Evolutionary conservation across 2,888 invertebrate genomes (phyloP), one percentile per base, ranked within the genome.

Genomic region (Gortyna flavago): DNA sequence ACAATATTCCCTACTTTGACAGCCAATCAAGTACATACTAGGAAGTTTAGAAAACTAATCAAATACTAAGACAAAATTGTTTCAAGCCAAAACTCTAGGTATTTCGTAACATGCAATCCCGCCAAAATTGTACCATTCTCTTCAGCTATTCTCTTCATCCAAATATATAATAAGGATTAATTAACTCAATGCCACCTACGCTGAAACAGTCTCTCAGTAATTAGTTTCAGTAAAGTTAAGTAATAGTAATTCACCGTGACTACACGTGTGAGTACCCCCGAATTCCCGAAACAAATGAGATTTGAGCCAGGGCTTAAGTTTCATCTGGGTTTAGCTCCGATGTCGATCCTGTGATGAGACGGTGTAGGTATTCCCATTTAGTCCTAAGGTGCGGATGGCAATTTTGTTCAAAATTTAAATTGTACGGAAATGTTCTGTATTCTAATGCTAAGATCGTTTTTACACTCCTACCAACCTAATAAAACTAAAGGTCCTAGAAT

Each of bases 141-240:
- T 25, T 54, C 21, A 61, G 41, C 62, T 66, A 66, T 85, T 77
- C 65, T 72, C 80, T 16, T 69, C 78, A 73, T 77, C 59, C 61
- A 74, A 79, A 86, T 85, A 77, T 80, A 85, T 78, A 77, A 77
- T 77, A 68, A 85, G 73, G 64, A 80, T 80, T 86, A 81, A 88
- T 86, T 84, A 84, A 88, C 72, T 75, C 66, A 75, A 71, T 68
- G 76, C 66, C 32, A 81, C 79, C 81, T 80, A 61, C 75, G 65
- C 72, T 75, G 62, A 69, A 82, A 82, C 74, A 73, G 65, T 71
- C 73, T 68, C 73, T 62, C 80, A 59, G 80, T 87, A 87, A 88
- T 87, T 87, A 87, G 85, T 87, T 87, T 74, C 61, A 80, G 71
- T 88, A 76, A 87, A 87, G 87, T 87, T 84, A 87, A 87, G 83